Percentiles rank a stretch among this genome's conserved stretches.
These are phyloP conservation scores for Varanus salvator DNA, from an alignment of 2,113 vertebrate species.

Conservation along the genomic window DNA sequence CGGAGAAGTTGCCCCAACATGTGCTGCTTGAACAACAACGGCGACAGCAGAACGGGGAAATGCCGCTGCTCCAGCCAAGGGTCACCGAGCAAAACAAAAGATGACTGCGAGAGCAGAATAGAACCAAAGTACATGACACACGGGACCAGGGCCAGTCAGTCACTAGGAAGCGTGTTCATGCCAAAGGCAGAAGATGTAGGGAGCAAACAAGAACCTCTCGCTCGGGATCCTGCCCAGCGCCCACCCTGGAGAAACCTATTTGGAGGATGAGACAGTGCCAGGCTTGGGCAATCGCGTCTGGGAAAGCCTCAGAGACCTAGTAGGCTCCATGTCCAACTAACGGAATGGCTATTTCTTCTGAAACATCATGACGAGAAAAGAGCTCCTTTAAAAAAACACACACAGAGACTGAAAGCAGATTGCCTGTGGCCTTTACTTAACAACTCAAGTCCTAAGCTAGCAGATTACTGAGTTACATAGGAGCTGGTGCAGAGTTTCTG, in stretches of 20 bases:
- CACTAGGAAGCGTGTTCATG: not conserved
- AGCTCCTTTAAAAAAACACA: too few species aligned
- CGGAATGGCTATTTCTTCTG: not conserved
- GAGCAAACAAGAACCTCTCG: not conserved
- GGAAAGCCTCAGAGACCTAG: not conserved
- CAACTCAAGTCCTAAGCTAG: not conserved
- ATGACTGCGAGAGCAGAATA: constrained; percentile 55
- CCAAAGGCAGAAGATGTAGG: not conserved
- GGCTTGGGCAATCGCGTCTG: not conserved
- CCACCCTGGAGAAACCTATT: too few species aligned
- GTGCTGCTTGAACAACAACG: not conserved
- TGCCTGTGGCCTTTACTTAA: not conserved
- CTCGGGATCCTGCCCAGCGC: too few species aligned
- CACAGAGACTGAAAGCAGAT: not conserved
- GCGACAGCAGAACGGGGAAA: not conserved
- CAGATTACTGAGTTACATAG: not conserved
- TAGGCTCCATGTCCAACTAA: not conserved
- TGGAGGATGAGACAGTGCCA: not conserved
- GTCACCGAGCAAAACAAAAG: fast-evolving
- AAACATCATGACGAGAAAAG: not conserved
- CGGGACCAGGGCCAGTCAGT: not conserved
- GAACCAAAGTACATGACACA: not conserved
- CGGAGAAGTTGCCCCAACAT: not conserved
- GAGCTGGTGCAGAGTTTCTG: not conserved
- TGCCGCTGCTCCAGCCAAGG: not conserved